A percentile compares a stretch with the other conserved stretches of the same genome.
Conservation (phyloP, 2,888 invertebrate genomes). For the Dugesia japonica region DNA sequence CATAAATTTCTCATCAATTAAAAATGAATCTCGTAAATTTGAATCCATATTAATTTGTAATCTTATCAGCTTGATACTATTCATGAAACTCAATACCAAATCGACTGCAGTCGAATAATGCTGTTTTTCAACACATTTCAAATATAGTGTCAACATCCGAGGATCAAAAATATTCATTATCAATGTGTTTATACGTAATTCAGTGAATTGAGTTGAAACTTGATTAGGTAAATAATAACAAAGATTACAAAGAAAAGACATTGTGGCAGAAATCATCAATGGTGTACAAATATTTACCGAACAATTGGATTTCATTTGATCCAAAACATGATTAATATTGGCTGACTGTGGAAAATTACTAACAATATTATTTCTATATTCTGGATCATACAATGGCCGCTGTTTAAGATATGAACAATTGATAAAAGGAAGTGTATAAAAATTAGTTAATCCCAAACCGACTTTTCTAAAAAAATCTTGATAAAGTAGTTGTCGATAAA, state of each 20-base stretch:
- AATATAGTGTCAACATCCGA: neutral
- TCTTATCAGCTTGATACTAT: neutral
- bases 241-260: neutral
- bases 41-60: neutral
- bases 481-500: neutral
- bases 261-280: neutral
- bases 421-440: slow-evolving; percentile 1
- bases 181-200: neutral
- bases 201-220: neutral
- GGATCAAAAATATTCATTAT: slow-evolving; percentile 22
- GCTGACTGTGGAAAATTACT: neutral
- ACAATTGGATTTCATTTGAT: neutral
- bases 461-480: slow-evolving; percentile 6
- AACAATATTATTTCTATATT: neutral
- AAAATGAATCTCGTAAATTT: neutral
- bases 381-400: neutral
- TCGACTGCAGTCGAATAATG: neutral
- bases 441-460: neutral
- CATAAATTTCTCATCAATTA: slow-evolving; percentile 5
- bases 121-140: neutral
- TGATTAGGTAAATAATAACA: neutral
- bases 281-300: neutral
- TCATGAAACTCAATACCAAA: neutral
- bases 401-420: slow-evolving; percentile 7
- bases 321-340: neutral